Conservation (phyloP, 2,888 invertebrate genomes). For the Trileptium ribeirensis region DNA sequence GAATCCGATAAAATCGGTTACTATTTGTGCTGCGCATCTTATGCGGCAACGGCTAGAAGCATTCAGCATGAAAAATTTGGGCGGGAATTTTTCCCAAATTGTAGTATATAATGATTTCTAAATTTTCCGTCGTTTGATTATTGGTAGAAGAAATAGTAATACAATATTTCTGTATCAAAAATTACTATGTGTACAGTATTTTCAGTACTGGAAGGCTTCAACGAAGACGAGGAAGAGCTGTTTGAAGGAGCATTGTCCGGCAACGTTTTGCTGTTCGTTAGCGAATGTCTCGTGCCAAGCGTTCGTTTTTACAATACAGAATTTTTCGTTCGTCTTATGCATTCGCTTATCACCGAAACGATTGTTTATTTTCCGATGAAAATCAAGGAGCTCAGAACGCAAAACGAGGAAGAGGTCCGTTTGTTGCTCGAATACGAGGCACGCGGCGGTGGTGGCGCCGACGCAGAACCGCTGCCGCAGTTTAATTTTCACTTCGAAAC, state of each 20-base stretch:
- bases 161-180: no score
- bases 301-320: background rate
- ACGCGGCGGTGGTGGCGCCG: background rate
- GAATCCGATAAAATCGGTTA: no score
- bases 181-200: no score
- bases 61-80: no score
- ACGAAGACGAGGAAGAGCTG: constrained; percentile 20
- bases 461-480: background rate
- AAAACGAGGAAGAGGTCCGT: background rate
- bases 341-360: background rate
- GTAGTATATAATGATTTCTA: no score
- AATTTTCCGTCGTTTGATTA: no score
- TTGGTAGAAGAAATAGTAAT: no score
- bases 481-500: background rate
- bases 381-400: background rate
- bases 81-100: no score
- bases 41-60: no score
- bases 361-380: background rate
- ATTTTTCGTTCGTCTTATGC: background rate
- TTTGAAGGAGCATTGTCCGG: background rate
- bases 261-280: background rate
- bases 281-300: background rate
- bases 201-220: constrained; percentile 18
- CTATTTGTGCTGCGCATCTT: no score
- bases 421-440: background rate